phyloP scores from a whole-genome alignment of 2,113 vertebrate genomes.

The Martes martes region DNA sequence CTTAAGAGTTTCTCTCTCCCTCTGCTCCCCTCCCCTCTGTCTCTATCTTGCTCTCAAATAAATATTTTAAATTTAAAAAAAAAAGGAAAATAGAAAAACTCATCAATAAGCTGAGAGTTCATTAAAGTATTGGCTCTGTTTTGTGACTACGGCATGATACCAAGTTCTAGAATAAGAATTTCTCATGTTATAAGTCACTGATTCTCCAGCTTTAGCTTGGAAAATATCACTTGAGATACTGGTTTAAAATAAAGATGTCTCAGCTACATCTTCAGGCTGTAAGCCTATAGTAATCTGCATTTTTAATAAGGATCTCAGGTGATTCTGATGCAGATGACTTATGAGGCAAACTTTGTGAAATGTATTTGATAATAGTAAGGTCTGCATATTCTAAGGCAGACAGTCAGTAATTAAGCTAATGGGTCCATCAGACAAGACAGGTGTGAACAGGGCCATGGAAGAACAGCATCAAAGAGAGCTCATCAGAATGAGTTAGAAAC shows the following conservation, averaged over 20 bases:
- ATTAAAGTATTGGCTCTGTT: not conserved
- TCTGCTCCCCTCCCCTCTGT: not conserved
- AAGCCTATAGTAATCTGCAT: not conserved
- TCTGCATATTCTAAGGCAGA: not conserved
- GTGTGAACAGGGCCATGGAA: not conserved
- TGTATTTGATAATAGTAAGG: not conserved
- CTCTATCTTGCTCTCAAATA: not conserved
- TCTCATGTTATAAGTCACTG: not conserved
- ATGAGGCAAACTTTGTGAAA: not conserved
- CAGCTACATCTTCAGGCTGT: not conserved
- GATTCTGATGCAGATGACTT: not conserved
- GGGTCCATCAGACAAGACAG: not conserved
- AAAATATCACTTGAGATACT: not conserved
- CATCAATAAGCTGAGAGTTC: not conserved
- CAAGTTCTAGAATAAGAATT: not conserved
- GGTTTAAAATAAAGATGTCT: not conserved
- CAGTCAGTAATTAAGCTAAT: not conserved
- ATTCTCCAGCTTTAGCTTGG: not conserved
- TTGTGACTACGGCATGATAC: not conserved
- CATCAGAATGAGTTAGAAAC: not conserved
- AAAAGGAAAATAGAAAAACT: not conserved
- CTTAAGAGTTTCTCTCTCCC: not conserved
- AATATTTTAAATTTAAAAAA: not conserved
- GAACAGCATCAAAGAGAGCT: not conserved
- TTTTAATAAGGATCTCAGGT: not conserved